Conservation (phyloP, 2,888 invertebrate genomes). For the Hypolimnas misippus region DNA sequence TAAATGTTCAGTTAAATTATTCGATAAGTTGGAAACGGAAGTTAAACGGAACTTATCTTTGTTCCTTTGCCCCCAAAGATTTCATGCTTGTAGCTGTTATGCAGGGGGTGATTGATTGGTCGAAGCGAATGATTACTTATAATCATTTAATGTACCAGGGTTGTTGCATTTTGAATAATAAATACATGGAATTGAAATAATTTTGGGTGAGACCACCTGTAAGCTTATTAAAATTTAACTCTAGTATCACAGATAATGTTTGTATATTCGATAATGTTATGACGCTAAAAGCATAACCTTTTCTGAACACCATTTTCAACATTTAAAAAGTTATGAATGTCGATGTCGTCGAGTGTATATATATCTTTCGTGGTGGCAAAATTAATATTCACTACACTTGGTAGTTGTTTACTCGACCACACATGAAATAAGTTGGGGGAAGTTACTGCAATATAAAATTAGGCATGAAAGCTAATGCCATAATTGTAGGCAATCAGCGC, state of each 20-base stretch:
- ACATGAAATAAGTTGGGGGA: slow-evolving; percentile 48
- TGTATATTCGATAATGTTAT: not conserved
- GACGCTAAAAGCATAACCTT: too few relatives aligned
- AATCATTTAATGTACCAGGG: slow-evolving; percentile 6
- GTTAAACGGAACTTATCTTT: slow-evolving; percentile 85
- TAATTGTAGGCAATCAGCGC: slow-evolving; percentile 80
- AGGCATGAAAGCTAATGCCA: slow-evolving; percentile 79
- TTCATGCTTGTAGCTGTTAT: slow-evolving; percentile 80
- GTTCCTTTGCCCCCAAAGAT: slow-evolving; percentile 79
- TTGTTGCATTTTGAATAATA: not conserved
- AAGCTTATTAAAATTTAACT: too few relatives aligned
- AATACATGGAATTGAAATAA: not conserved
- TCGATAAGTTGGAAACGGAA: slow-evolving; percentile 85
- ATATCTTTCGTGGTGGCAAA: not conserved
- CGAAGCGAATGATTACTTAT: slow-evolving; percentile 39
- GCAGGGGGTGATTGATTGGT: slow-evolving; percentile 79
- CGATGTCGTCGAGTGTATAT: not conserved
- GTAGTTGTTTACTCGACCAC: slow-evolving; percentile 54
- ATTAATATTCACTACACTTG: not conserved
- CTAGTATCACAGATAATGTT: too few relatives aligned
- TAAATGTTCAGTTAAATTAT: slow-evolving; percentile 86
- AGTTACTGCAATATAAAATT: slow-evolving; percentile 67
- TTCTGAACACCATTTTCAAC: not conserved
- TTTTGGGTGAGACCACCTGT: not conserved
- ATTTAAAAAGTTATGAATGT: not conserved